Percentiles rank a stretch among this genome's conserved stretches.
These are phyloP conservation scores for Pseudomyrmex pallidus DNA, from an alignment of 1,140 invertebrate species.

Conservation along the genomic window DNA sequence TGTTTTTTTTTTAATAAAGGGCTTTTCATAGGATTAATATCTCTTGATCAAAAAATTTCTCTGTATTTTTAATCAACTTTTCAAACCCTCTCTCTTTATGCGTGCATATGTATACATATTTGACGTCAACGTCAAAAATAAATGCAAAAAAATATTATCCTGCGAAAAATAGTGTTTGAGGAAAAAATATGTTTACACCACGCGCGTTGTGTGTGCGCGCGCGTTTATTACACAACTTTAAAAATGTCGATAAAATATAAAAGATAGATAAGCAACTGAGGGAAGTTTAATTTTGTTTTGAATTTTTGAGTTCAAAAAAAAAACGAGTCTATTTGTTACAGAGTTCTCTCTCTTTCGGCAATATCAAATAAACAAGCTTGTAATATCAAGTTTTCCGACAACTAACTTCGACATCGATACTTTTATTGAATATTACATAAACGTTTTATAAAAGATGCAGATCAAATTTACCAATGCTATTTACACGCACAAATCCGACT, in stretches of 20 bases:
- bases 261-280: background rate
- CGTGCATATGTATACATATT: background rate
- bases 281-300: conserved; percentile 15
- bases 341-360: background rate
- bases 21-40: conserved; percentile 8
- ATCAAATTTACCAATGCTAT: too few relatives aligned
- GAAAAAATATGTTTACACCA: background rate
- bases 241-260: background rate
- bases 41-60: background rate
- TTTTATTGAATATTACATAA: background rate
- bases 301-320: background rate
- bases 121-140: background rate
- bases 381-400: background rate
- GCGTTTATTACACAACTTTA: background rate
- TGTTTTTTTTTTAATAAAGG: background rate
- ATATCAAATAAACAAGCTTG: background rate
- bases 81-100: too few relatives aligned
- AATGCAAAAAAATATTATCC: conserved; percentile 12
- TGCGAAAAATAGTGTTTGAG: background rate
- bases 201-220: background rate
- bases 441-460: too few relatives aligned
- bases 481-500: too few relatives aligned
- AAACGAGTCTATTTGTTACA: background rate
- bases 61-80: conserved; percentile 1
- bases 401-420: background rate